Evolutionary conservation across 2,113 vertebrate species (phyloP), one percentile per base, ranked within the genome.

Genomic region (Scophthalmus maximus): DNA sequence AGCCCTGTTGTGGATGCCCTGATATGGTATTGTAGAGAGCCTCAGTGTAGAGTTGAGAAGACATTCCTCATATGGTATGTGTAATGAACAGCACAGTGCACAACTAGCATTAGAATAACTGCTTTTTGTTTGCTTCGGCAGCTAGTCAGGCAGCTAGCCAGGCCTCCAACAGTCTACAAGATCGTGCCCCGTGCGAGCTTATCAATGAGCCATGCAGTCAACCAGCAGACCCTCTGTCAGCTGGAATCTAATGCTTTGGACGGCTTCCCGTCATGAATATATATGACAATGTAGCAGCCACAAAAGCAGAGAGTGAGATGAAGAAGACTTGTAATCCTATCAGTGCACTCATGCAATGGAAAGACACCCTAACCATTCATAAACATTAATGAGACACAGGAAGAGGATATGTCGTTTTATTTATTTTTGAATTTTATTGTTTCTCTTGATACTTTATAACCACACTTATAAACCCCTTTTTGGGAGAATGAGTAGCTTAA

Each of bases 21-120:
- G 58, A 88, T 92, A 90, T 92, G 89, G 89, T 84, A 50, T 58
- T 88, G 81, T 36, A 27, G 56, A 73, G 67, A 76, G 78, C 50
- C 79, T 81, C 36, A 12, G 75, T 72, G 64, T 68, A 68, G 64
- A 79, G 62, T 38, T 62, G 62, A 76, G 70, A 72, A 49, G 65
- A 83, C 73, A 82, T 88, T 89, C 87, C 85, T 82, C 69, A 53
- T 70, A 72, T 76, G 87, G 83, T 70, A 42, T 80, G 86, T 68
- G 52, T 73, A 61, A 68, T 70, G 81, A 86, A 56, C 59, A 69
- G 70, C 56, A 18, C 30, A 12, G 62, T 47, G 34, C 53, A 69
- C 64, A 61, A 42, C 67, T 68, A 73, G 38, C 81, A 53, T 17
- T 4, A 58, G 63, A 63, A 77, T 71, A 62, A 22, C 72, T 72